A percentile compares a stretch with the other conserved stretches of the same genome.
These are phyloP conservation scores for Burhinus oedicnemus DNA, from an alignment of 2,113 vertebrate genomes.

Conservation along the genomic window DNA sequence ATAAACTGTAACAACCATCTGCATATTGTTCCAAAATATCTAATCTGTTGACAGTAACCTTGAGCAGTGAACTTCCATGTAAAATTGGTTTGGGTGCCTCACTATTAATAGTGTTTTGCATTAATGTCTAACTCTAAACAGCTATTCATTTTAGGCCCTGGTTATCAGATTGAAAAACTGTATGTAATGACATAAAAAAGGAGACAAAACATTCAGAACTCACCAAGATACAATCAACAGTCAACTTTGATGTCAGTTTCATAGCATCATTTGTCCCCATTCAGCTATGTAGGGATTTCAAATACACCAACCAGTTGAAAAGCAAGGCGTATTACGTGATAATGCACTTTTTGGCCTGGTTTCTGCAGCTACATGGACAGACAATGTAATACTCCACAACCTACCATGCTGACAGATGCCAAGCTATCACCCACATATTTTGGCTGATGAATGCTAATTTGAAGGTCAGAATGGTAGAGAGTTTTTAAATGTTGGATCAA, in stretches of 20 bases:
- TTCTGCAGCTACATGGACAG: background rate
- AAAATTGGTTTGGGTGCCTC: background rate
- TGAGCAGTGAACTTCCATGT: background rate
- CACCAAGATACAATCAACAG: background rate
- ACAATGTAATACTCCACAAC: background rate
- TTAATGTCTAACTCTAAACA: background rate
- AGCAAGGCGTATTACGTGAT: background rate
- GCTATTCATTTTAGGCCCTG: background rate
- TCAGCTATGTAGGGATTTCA: background rate
- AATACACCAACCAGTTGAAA: background rate
- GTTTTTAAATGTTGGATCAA: background rate
- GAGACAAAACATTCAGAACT: background rate
- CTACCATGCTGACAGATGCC: background rate
- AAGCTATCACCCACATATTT: background rate
- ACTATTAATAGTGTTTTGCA: background rate
- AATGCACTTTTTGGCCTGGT: background rate
- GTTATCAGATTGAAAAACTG: background rate
- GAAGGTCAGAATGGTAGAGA: fast-evolving
- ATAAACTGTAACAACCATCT: background rate
- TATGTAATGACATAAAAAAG: background rate
- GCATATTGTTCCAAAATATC: background rate
- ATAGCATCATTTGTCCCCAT: background rate
- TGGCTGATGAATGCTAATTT: background rate
- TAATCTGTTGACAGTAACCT: background rate
- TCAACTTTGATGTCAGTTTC: background rate